Conservation (phyloP, 2,888 invertebrate species). For the Spisula solida region DNA sequence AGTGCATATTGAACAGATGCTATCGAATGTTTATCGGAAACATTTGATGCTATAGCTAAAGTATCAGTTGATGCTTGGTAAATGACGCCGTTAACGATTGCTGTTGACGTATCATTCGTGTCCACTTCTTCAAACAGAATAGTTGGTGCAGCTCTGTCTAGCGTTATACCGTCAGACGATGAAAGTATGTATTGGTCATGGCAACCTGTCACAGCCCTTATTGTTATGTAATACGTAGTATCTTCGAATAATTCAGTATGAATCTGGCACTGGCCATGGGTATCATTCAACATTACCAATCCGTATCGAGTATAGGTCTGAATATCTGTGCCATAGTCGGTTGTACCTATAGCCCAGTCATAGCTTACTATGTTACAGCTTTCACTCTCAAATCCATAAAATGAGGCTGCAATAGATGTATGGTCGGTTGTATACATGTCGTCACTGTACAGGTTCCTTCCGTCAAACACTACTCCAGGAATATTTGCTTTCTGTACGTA, state of each 20-base stretch:
- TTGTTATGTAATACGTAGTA: slow-evolving; percentile 73
- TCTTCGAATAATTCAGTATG: slow-evolving; percentile 74
- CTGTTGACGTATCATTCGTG: slow-evolving; percentile 43
- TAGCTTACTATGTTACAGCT: slow-evolving; percentile 77
- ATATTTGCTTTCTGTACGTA: slow-evolving; percentile 72
- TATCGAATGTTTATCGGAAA: slow-evolving; percentile 63
- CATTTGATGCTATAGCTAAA: slow-evolving; percentile 56
- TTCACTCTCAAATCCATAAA: slow-evolving; percentile 79
- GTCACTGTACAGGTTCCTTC: slow-evolving; percentile 70
- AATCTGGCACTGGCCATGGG: slow-evolving; percentile 75
- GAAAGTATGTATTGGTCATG: slow-evolving; percentile 75
- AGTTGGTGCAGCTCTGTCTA: slow-evolving; percentile 72
- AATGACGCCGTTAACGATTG: slow-evolving; percentile 42
- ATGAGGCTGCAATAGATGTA: slow-evolving; percentile 76
- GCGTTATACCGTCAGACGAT: slow-evolving; percentile 77
- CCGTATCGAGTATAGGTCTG: slow-evolving; percentile 77
- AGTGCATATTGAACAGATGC: slow-evolving; percentile 48
- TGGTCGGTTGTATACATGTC: slow-evolving; percentile 72
- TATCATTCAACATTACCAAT: slow-evolving; percentile 75
- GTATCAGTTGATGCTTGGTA: slow-evolving; percentile 67
- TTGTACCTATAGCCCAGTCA: slow-evolving; percentile 79
- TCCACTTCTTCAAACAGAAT: slow-evolving; percentile 49
- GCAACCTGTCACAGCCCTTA: slow-evolving; percentile 79
- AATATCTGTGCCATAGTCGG: slow-evolving; percentile 75
- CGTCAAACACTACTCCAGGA: slow-evolving; percentile 78